Percentiles rank a stretch among this genome's conserved stretches.
phyloP scores from a whole-genome alignment of 1,140 invertebrate species.

The Drosophila lacertosa region DNA sequence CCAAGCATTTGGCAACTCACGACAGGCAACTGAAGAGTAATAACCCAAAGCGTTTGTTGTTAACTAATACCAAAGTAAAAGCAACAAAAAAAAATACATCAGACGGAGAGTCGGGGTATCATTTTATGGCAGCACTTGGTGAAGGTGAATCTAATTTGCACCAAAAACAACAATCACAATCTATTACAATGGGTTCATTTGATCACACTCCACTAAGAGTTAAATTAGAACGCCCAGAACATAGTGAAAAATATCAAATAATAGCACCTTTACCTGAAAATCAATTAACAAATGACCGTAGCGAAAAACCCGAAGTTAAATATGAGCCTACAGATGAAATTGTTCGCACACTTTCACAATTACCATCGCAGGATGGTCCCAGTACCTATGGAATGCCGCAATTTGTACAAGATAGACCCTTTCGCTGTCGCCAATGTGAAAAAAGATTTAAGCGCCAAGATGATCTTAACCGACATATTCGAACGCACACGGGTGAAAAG shows the following conservation, averaged over 20 bases:
- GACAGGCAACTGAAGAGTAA: constrained; percentile 64
- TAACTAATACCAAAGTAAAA: constrained; percentile 43
- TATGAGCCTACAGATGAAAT: constrained; percentile 71
- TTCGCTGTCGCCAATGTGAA: constrained; percentile 89
- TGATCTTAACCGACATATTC: constrained; percentile 92
- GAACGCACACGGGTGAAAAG: constrained; percentile 93
- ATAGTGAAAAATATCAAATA: constrained; percentile 75
- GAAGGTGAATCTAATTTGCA: constrained; percentile 25
- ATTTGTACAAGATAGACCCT: constrained; percentile 88
- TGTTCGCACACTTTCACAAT: constrained; percentile 66
- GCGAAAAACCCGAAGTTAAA: constrained; percentile 65
- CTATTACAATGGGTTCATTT: constrained; percentile 23
- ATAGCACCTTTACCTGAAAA: constrained; percentile 50
- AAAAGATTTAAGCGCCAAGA: constrained; percentile 94
- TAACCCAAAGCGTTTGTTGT: constrained; percentile 55
- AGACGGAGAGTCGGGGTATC: constrained; percentile 63
- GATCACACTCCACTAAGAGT: constrained; percentile 67
- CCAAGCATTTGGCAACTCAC: constrained; percentile 87
- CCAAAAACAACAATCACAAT: constrained; percentile 43
- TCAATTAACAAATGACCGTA: constrained; percentile 53
- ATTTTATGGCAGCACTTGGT: constrained; percentile 72
- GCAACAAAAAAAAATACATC: constrained; percentile 52
- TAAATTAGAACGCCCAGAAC: constrained; percentile 75
- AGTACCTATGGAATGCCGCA: constrained; percentile 65
- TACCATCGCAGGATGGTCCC: constrained; percentile 64